Percentiles rank a stretch among this genome's conserved stretches.
These are phyloP conservation scores for Lagodon rhomboides DNA, from an alignment of 2,797 vertebrate species.

Conservation along the genomic window DNA sequence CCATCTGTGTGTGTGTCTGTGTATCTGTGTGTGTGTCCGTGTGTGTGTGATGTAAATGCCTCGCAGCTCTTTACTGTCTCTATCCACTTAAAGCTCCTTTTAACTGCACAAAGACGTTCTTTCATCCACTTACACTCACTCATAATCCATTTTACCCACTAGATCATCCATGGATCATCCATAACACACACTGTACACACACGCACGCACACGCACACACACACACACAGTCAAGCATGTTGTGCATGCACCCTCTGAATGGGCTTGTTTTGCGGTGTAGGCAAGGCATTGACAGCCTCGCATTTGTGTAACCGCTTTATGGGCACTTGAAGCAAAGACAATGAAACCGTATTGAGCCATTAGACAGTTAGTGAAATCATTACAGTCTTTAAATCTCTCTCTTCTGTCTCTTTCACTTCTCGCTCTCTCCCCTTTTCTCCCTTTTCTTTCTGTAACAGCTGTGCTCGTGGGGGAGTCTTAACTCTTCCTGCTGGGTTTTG, in stretches of 20 bases:
- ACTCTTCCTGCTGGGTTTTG: constrained; percentile 73
- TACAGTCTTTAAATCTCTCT: constrained; percentile 22
- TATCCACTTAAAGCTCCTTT: constrained; percentile 75
- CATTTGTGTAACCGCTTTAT: constrained; percentile 50
- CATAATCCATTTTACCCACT: constrained; percentile 78
- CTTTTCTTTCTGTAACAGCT: constrained; percentile 61
- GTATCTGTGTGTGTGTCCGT: constrained; percentile 37
- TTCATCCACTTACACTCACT: constrained; percentile 76
- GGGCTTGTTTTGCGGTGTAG: constrained; percentile 43
- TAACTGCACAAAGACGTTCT: constrained; percentile 73
- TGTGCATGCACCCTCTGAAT: constrained; percentile 26
- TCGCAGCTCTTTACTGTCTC: constrained; percentile 59
- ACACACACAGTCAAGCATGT: constrained; percentile 14
- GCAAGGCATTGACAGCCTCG: constrained; percentile 26
- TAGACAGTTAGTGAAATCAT: constrained; percentile 30
- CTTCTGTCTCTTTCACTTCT: background rate
- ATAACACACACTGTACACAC: constrained; percentile 53
- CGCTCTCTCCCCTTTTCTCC: constrained; percentile 5
- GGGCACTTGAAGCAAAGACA: constrained; percentile 50
- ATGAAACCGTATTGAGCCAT: constrained; percentile 34
- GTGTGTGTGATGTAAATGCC: constrained; percentile 66
- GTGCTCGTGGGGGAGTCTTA: constrained; percentile 62
- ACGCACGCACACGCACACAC: constrained; percentile 18
- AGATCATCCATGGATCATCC: constrained; percentile 73
- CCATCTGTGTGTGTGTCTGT: constrained; percentile 30